Evolutionary conservation across 2,113 vertebrate species (phyloP), one percentile per base, ranked within the genome.

Genomic region (Galbula dea): DNA sequence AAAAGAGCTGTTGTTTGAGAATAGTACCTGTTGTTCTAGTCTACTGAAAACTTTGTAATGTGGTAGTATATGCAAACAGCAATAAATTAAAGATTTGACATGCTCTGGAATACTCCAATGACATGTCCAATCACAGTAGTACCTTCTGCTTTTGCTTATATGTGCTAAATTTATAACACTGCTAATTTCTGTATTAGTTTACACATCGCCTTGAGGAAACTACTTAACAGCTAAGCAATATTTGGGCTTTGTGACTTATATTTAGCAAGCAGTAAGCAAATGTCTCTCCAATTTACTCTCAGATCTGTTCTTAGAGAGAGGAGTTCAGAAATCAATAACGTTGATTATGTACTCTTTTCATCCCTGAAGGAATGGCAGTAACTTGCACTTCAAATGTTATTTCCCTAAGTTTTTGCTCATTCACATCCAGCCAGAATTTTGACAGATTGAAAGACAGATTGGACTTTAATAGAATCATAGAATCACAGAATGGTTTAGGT

Each of bases 211-310:
- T 86, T 89, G 34, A 94, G 69, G 51, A 95, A 74, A 59, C 32
- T 83, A 93, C 72, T 96, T 91, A 97, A 94, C 69, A 82, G 88
- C 90, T 62, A 91, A 49, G 45, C 69, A 91, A 34, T 93, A 68
- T 96, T 95, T 90, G 52, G 86, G 54, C 45, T 79, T 87, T 88
- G 81, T 89, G 54, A 67, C 41, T 82, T 96, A 92, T 83, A 81
- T 94, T 39, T 72, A 95, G 73, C 78, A 95, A 95, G 95, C 49
- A 90, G 71, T 72, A 86, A 93, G 72, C 72, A 89, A 89, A 96
- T 75, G 59, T 76, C 18, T 96, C 92, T 95, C 66, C n/a, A 88
- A 59, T 96, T 43, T 95, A 94, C 20, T 80, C 36, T 88, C 17
- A 65, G 36, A 65, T 93, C 39, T 83, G 24, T 67, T 89, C 61